Conservation (phyloP, 2,113 vertebrate species). For the Desmodus rotundus region DNA sequence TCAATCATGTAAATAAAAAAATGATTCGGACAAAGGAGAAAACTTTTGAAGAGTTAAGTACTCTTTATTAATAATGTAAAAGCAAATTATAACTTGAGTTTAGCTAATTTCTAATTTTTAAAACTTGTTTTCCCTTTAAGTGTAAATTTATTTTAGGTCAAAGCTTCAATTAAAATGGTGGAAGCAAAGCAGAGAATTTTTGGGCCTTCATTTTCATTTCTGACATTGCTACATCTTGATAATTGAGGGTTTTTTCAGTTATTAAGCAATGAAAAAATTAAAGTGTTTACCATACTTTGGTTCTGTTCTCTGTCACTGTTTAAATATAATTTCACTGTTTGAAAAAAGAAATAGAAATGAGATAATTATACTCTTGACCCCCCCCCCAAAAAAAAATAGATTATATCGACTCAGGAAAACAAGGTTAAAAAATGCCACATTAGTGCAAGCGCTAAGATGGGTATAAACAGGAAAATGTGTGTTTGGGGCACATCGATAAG, state of each 20-base stretch:
- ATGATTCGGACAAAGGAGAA: neutral
- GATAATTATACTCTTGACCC: neutral
- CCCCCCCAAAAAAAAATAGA: neutral
- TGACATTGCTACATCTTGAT: neutral
- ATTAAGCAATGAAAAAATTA: neutral
- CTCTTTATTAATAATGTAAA: neutral
- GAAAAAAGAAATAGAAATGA: neutral
- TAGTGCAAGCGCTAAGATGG: neutral
- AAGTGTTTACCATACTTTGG: neutral
- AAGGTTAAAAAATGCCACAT: neutral
- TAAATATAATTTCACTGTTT: neutral
- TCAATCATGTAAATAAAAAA: neutral
- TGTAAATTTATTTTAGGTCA: neutral
- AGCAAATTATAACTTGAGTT: neutral
- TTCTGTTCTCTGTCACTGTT: neutral
- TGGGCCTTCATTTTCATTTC: neutral
- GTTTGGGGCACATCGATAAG: neutral
- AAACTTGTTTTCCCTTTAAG: neutral
- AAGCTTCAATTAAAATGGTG: conserved; percentile 34
- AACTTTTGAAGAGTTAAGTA: neutral
- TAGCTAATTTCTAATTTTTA: neutral
- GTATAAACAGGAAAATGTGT: neutral
- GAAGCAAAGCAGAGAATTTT: neutral
- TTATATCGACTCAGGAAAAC: neutral
- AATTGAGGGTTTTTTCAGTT: neutral